Conservation (phyloP, 2,113 vertebrate species). For the Leptocoma aspasia region DNA sequence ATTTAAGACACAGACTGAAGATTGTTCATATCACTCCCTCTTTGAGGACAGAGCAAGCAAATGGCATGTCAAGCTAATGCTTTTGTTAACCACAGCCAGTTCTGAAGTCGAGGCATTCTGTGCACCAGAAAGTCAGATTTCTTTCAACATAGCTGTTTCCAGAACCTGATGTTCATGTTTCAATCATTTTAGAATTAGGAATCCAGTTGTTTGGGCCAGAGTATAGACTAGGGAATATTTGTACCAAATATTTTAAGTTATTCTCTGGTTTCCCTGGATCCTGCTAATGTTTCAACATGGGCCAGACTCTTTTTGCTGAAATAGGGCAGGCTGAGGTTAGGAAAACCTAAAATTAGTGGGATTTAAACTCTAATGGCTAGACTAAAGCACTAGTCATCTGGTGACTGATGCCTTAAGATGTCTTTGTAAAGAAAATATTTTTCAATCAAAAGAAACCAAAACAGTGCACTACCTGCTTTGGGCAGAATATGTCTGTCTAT, state of each 20-base stretch:
- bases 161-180: not conserved
- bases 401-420: not conserved
- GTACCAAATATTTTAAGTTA: not conserved
- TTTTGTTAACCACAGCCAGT: not conserved
- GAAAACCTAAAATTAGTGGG: constrained; percentile 55
- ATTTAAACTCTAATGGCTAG: constrained; percentile 37
- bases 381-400: not conserved
- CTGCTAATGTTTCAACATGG: not conserved
- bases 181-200: constrained; percentile 12
- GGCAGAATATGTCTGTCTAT: not conserved
- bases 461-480: not conserved
- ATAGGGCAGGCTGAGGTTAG: constrained; percentile 34
- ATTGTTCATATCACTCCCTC: not conserved
- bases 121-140: not conserved
- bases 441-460: not conserved
- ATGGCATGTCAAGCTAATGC: not conserved
- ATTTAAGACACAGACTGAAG: not conserved
- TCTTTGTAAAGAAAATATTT: not conserved
- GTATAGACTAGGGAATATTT: constrained; percentile 6
- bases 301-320: not conserved
- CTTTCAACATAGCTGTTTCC: not conserved
- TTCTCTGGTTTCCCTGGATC: not conserved
- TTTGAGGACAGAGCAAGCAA: not conserved
- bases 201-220: not conserved
- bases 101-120: not conserved